Base-by-base conservation (phyloP, 2,797 vertebrate species). In the Sebastes paucispinis region DNA sequence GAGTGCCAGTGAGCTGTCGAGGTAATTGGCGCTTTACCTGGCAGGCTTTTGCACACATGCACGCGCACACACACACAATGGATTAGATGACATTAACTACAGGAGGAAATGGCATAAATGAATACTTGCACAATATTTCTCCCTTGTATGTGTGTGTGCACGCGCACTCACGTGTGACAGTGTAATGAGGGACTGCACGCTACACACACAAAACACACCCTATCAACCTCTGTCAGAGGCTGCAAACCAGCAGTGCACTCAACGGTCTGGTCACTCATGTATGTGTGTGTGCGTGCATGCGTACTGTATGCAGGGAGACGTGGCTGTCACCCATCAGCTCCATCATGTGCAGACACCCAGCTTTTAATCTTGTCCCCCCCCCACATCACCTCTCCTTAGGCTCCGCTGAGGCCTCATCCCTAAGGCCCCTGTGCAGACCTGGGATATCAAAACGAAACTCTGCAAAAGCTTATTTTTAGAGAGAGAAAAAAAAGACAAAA, bases 1-100 rank as follows among this genome's bases (percentile, higher is more conserved):
- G 79, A 75, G 79, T 80, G 87, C 89, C 89, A 91, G 86, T 79
- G 86, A 93, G 91, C 91, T 84, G 83, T 91, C 89, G 76, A 32
- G 86, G 94, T 95, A 95, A 95, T 94, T 94, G 94, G 93, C 90
- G 87, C 90, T 88, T 47, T 93, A 94, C 94, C 94, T 94, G 91
- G 91, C 93, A 92, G 88, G 88, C 83, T 86, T 89, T 81, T 79
- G 77, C 79, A 4, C 25, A 27, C 25, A 25, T 25, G 25, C 59
- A 74, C 75, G 25, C 32, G 25, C 60, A 31, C 66, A 58, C 27
- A 52, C 74, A 76, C 34, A 75, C 66, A 87, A 75, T 88, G 87
- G 81, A 92, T 92, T 90, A 91, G 85, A 82, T 93, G 85, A 91
- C 91, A 90, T 91, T 92, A 92, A 91, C 83, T 85, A 83, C 75